Conservation (phyloP, 1,140 invertebrate species). For the Hydropsyche tenuis region DNA sequence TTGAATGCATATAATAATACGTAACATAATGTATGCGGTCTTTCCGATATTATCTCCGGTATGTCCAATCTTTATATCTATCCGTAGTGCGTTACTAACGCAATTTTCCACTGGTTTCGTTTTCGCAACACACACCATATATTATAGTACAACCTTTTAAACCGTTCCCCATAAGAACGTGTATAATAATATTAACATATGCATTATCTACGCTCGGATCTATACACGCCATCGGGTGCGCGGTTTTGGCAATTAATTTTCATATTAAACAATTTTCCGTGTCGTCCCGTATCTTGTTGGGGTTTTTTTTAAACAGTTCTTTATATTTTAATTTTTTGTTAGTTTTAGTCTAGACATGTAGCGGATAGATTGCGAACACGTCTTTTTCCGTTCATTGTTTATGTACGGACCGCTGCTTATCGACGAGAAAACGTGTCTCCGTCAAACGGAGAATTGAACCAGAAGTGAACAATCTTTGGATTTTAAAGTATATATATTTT, state of each 20-base stretch:
- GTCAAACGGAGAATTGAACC: too few relatives aligned
- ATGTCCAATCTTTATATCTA: slow-evolving; percentile 8
- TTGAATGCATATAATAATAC: neutral
- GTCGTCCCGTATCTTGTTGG: neutral
- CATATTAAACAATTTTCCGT: neutral
- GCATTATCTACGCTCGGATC: too few relatives aligned
- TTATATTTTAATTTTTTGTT: neutral
- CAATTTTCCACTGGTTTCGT: slow-evolving; percentile 17
- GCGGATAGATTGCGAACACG: too few relatives aligned
- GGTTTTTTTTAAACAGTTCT: neutral
- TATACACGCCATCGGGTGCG: neutral
- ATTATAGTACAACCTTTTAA: neutral
- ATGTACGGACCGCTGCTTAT: too few relatives aligned
- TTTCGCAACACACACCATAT: slow-evolving; percentile 8
- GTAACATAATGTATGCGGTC: neutral
- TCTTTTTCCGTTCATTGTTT: too few relatives aligned
- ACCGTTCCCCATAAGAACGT: too few relatives aligned
- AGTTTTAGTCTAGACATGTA: too few relatives aligned
- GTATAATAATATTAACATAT: too few relatives aligned
- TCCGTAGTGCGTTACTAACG: slow-evolving; percentile 20
- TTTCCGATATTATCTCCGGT: slow-evolving; percentile 2
- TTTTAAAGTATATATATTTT: too few relatives aligned
- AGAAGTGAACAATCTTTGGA: too few relatives aligned
- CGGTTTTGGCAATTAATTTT: too few relatives aligned
- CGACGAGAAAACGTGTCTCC: too few relatives aligned